Base-by-base conservation (phyloP, 1,140 invertebrate species). In the Octopus sinensis region DNA sequence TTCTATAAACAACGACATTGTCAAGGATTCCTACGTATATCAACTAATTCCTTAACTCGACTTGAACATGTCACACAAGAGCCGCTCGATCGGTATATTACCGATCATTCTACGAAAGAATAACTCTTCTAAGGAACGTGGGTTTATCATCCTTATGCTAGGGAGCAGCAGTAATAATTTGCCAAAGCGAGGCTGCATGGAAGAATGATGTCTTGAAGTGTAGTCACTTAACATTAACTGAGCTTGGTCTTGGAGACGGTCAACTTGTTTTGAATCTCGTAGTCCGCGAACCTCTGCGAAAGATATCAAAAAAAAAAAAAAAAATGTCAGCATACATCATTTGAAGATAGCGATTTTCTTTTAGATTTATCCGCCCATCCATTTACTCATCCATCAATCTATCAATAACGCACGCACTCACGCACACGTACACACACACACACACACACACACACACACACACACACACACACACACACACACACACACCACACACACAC, bases 31-130 rank as follows among this genome's bases (percentile, higher is more conserved):
- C 30, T 43, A 43, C 30, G 30, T 43, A 43, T 43, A 43, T 43
- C 30, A 43, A 43, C 30, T 43, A 3, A 43, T 43, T 43, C 30
- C 56, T 84, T 84, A 88, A 80, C 87, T 87, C 12, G 87, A 88
- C 75, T 90, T 90, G 80, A 90, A 98, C 97, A 99, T 98, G 91
- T 99, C 97, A 90, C 96, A 97, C 10, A 99, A 91, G 4, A 99
- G 95, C 92, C 98, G 97, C 89, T 98, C 97, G 95, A 99, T 98
- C 1, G 97, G 96, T 53, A 97, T 98, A 84, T 96, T 96, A n/a
- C 97, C 97, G 79, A 99, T 98, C 0, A 96, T 98, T 84, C 95
- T 93, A 68, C 97, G 94, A 89, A 99, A 98, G 91, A 97, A 99
- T 78, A 98, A 94, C 23, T 94, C 92, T 90, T 98, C 96, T 13